Conservation (phyloP, 2,888 invertebrate species). For the Adineta ricciae region DNA sequence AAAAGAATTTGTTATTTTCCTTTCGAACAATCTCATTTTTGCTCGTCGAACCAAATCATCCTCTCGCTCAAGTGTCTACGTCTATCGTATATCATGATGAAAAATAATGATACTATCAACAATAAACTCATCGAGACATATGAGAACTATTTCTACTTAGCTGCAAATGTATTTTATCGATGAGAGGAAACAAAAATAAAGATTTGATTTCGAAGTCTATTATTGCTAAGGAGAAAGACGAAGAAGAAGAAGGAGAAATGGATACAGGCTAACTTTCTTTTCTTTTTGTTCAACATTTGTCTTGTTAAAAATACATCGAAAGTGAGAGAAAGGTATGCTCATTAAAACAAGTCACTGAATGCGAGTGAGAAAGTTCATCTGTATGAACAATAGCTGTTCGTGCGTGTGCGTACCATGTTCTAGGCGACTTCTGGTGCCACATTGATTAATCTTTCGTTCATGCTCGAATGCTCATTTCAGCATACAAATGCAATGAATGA, state of each 20-base stretch:
- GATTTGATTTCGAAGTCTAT: background rate
- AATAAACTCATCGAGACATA: background rate
- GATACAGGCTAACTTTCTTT: background rate
- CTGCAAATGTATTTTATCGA: background rate
- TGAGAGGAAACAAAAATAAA: background rate
- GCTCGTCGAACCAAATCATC: conserved; percentile 9
- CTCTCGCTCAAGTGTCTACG: background rate
- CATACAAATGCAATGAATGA: background rate
- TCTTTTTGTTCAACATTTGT: background rate
- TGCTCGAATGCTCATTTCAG: background rate
- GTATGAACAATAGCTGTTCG: background rate
- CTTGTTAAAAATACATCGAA: too few relatives aligned
- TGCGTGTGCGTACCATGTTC: background rate
- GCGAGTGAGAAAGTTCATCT: background rate
- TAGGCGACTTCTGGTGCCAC: background rate
- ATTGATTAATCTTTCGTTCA: background rate
- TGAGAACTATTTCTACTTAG: background rate
- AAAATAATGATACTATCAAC: conserved; percentile 13
- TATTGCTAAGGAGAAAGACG: too few relatives aligned
- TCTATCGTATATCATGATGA: conserved; percentile 5
- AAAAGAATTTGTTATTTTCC: too few relatives aligned
- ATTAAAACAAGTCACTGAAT: background rate
- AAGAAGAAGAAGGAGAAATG: background rate
- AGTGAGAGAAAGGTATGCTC: background rate
- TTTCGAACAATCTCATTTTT: too few relatives aligned